Evolutionary conservation across 2,888 invertebrate species (phyloP).

Genomic region (Campopleginae sp.): DNA sequence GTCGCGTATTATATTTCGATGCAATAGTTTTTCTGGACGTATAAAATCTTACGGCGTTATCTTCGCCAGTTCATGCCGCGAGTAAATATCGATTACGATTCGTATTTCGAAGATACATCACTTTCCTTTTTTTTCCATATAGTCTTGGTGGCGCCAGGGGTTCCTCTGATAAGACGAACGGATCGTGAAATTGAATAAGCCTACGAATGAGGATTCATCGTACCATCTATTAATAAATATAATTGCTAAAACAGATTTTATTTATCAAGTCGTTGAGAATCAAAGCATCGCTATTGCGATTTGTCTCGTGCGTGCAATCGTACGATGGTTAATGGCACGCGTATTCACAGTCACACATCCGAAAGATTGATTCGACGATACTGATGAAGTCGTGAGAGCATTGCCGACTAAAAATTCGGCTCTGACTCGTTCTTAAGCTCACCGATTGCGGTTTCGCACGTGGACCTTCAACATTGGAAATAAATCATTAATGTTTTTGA

Average conservation of each 20-base stretch:
- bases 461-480: too few relatives aligned
- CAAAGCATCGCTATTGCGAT: slow-evolving; percentile 19
- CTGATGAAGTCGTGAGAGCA: background rate
- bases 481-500: too few relatives aligned
- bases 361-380: background rate
- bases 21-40: background rate
- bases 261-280: slow-evolving; percentile 15
- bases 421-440: too few relatives aligned
- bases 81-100: background rate
- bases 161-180: background rate
- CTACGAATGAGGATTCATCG: background rate
- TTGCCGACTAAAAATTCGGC: background rate
- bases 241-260: background rate
- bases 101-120: background rate
- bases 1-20: background rate
- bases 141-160: background rate
- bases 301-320: background rate
- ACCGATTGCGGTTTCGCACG: too few relatives aligned
- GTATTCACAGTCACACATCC: background rate
- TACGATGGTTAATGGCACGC: slow-evolving; percentile 4
- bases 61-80: background rate
- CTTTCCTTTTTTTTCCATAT: slow-evolving; percentile 7
- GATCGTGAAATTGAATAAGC: background rate
- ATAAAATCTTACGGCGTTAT: slow-evolving; percentile 8
- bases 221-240: slow-evolving; percentile 1